Percentiles rank a stretch among this genome's conserved stretches.
phyloP scores from a whole-genome alignment of 2,888 invertebrate genomes.

The Pegoplata infirma region DNA sequence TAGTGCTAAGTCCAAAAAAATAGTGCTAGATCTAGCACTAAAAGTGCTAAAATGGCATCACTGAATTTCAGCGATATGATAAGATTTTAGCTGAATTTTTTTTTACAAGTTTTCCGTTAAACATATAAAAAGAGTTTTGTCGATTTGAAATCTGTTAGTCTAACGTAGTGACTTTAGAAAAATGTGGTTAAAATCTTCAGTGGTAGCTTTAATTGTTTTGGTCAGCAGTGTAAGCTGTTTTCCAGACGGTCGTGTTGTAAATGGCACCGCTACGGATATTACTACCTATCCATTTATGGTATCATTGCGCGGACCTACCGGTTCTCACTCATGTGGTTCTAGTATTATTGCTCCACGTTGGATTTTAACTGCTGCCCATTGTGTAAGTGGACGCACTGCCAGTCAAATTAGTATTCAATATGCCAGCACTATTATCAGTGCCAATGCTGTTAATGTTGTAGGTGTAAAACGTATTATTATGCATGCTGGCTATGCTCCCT shows the following conservation, averaged over 20 bases:
- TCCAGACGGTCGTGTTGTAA: conserved; percentile 71
- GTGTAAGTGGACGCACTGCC: conserved; percentile 62
- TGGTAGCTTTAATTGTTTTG: conserved; percentile 5
- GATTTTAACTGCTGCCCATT: conserved; percentile 74
- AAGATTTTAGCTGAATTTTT: conserved; percentile 6
- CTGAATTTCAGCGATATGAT: conserved; percentile 25
- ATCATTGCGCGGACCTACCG: conserved; percentile 68
- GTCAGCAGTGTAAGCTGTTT: conserved; percentile 50
- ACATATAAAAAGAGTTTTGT: conserved; percentile 30
- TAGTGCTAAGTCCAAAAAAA: too few species aligned
- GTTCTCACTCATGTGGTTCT: conserved; percentile 71
- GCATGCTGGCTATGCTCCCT: conserved; percentile 72
- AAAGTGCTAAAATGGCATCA: too few species aligned
- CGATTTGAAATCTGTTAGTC: conserved; percentile 7
- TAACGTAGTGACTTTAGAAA: background rate
- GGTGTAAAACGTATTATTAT: conserved; percentile 69
- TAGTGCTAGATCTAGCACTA: too few species aligned
- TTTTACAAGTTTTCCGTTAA: background rate
- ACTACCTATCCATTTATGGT: conserved; percentile 73
- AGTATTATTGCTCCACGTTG: conserved; percentile 69
- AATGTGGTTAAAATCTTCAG: conserved; percentile 36
- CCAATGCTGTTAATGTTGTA: conserved; percentile 68
- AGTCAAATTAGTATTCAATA: conserved; percentile 68
- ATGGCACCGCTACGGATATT: conserved; percentile 70
- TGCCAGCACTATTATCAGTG: conserved; percentile 66